Evolutionary conservation across 2,113 vertebrate species (phyloP).

Genomic region (Pseudolaguvia tuberculata): DNA sequence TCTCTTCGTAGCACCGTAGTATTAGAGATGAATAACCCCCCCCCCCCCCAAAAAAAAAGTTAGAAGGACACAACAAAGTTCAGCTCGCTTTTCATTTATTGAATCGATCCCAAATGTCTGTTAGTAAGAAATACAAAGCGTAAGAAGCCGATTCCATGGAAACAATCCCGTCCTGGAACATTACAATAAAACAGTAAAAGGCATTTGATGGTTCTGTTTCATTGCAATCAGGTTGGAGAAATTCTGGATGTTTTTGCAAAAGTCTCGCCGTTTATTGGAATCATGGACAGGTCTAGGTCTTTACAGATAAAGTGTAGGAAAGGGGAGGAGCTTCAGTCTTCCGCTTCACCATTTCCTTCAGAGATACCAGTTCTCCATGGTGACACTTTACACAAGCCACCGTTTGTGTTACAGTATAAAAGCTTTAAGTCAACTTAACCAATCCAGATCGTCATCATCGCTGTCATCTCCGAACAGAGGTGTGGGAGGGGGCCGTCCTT

Average conservation of each 20-base stretch:
- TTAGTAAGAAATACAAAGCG: constrained; percentile 28
- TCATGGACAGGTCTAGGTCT: not conserved
- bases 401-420: not conserved
- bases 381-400: not conserved
- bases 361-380: not conserved
- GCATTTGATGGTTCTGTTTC: not conserved
- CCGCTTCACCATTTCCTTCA: not conserved
- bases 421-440: constrained; percentile 81
- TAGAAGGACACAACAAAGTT: not conserved
- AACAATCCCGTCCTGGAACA: constrained; percentile 2
- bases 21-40: not conserved
- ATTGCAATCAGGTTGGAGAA: constrained; percentile 4
- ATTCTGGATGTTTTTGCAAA: not conserved
- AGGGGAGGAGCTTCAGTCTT: not conserved
- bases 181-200: constrained; percentile 3
- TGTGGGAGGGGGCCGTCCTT: constrained; percentile 82
- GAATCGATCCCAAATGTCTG: constrained; percentile 14
- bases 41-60: not conserved
- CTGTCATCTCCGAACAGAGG: constrained; percentile 87
- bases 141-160: constrained; percentile 8
- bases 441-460: constrained; percentile 80
- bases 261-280: not conserved
- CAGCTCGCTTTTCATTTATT: constrained; percentile 12
- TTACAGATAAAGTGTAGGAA: not conserved
- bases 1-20: not conserved